phyloP scores from a whole-genome alignment of 2,888 invertebrate species.

The Ochlodes sylvanus region DNA sequence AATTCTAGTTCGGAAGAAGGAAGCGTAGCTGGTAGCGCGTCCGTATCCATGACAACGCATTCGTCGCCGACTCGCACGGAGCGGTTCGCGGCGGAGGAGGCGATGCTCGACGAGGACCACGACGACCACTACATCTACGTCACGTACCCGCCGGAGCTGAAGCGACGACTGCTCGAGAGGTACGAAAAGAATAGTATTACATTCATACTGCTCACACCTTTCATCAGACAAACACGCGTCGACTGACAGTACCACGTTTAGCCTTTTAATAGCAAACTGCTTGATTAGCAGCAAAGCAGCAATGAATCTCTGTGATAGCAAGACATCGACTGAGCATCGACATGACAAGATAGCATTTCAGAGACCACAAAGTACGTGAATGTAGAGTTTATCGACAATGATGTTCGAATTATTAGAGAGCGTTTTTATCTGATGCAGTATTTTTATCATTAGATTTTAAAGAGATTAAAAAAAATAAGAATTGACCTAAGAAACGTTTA shows the following conservation, averaged over 20 bases:
- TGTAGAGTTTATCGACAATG: no score
- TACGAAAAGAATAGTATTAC: slow-evolving; percentile 77
- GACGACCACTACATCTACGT: slow-evolving; percentile 94
- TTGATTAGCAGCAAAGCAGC: no score
- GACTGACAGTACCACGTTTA: slow-evolving; percentile 49
- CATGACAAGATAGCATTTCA: no score
- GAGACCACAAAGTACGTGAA: no score
- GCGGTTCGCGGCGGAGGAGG: slow-evolving; percentile 72
- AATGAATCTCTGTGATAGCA: not conserved
- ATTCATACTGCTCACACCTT: slow-evolving; percentile 70
- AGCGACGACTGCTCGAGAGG: slow-evolving; percentile 93
- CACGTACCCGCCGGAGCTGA: slow-evolving; percentile 94
- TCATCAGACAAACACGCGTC: slow-evolving; percentile 69
- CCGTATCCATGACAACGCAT: slow-evolving; percentile 87
- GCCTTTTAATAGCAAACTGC: no score
- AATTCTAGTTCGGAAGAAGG: slow-evolving; percentile 87
- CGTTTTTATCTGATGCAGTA: no score
- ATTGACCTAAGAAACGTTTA: no score
- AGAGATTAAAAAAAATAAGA: no score
- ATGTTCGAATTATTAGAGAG: no score
- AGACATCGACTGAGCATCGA: not conserved
- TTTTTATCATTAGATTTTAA: no score
- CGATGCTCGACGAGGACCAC: slow-evolving; percentile 79
- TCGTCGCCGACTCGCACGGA: slow-evolving; percentile 87
- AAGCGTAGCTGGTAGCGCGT: slow-evolving; percentile 87